Base-by-base conservation (phyloP, 2,888 invertebrate species). In the Yponomeuta plumbellus region DNA sequence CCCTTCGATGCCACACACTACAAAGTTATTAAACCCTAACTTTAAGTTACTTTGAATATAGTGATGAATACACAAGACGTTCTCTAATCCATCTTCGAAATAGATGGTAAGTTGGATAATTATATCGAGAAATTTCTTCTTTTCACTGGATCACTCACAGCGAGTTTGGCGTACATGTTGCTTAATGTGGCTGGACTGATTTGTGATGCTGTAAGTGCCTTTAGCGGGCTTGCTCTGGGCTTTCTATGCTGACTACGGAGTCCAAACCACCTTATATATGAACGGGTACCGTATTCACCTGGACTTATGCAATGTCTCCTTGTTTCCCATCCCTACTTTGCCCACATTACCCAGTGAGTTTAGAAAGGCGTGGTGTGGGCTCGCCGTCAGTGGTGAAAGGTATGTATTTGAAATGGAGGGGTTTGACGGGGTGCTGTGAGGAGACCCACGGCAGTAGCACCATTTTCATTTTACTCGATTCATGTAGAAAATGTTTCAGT, bases 131-230 rank as follows among this genome's bases (percentile, higher is more conserved):
- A 34, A 6, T 5, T 34, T 34, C 8, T 34, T 34, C 34, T 0
- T 4, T 5, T 34, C 34, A 21, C 59, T 59, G n/a, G n/a, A 20
- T 6, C 61, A 86, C 90, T 90, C 85, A 90, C 90, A 81, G 90
- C 85, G 83, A 90, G 82, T 85, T 88, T 88, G 71, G 90, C 84
- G 90, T 88, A 87, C 90, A 90, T 90, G 80, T 85, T 89, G 83
- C 78, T 79, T 80, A 64, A 8, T 71, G 75, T 79, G 75, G 89
- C 89, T 89, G 89, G 88, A 88, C 85, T 87, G 88, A 86, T 82
- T 78, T 75, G 73, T 23, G 64, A 34, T 23, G 72, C 79, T 74
- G 76, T 78, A 82, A 83, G 83, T 80, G 76, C 73, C 76, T 83
- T 79, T 70, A 72, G 79, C 80, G 84, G 81, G 77, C 75, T 86